Evolutionary conservation across 2,113 vertebrate species (phyloP).

Genomic region (Piprites chloris): DNA sequence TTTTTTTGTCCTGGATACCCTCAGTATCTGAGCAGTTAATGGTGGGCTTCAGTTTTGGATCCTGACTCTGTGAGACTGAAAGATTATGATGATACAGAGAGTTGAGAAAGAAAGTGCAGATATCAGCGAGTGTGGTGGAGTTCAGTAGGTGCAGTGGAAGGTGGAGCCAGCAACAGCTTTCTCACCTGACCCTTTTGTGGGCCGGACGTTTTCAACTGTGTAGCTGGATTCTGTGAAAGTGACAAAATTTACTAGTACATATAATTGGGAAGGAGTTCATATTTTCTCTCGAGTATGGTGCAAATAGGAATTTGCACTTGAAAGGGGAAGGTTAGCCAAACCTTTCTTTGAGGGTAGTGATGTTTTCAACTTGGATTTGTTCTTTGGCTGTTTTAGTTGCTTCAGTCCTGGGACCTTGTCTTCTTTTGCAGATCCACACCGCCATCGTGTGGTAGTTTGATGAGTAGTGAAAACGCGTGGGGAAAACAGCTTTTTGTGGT

Average conservation of each 20-base stretch:
- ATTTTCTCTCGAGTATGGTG: neutral
- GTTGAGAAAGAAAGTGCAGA: neutral
- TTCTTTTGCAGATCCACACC: neutral
- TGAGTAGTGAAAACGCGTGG: neutral
- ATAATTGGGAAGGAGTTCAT: neutral
- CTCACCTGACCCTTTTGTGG: neutral
- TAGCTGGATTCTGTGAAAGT: neutral
- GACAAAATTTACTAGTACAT: accelerated
- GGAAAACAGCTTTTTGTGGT: accelerated
- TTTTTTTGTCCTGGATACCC: neutral
- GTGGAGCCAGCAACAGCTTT: neutral
- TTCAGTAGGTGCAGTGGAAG: neutral
- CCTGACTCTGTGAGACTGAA: neutral
- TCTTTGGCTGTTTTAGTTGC: no score
- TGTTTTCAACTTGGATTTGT: neutral
- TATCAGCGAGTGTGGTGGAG: neutral
- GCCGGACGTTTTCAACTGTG: neutral
- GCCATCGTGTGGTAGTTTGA: neutral
- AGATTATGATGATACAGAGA: neutral
- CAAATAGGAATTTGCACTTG: neutral
- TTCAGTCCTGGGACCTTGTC: neutral
- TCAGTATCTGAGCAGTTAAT: neutral
- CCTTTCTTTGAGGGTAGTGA: neutral
- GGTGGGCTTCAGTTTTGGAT: neutral
- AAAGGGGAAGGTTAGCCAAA: no score